Base-by-base conservation (phyloP, 1,140 invertebrate species). In the Drosophila athabasca region DNA sequence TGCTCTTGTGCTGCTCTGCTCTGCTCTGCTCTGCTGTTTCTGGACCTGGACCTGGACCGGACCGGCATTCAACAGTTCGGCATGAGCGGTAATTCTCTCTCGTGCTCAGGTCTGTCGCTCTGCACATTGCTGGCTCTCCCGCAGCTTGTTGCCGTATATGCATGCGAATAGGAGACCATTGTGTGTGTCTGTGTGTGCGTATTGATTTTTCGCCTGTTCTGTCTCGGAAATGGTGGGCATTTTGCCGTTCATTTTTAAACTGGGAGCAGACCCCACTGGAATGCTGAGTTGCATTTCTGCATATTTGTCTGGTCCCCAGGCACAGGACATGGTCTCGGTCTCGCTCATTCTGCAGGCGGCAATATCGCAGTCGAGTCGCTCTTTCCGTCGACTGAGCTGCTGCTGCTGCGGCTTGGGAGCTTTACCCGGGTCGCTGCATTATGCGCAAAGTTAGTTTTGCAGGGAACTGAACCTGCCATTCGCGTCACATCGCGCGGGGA, bases 31-130 rank as follows among this genome's bases (percentile, higher is more conserved):
- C 35, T 39, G 35, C 35, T 39, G 3, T 39, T 39, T 39, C 11
- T 39, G 35, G 35, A 13, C 35, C 11, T 39, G 35, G 35, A 13
- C 35, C 35, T 39, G 35, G 35, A 11, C 35, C 11, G 73, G 69
- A 49, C 85, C 84, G 84, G 84, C 84, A 89, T 89, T 89, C 84
- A 89, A 89, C 84, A 89, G 84, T 89, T 89, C 84, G 85, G 84
- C 81, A 74, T 74, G 68, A 74, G 31, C 35, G 46, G 51, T 66
- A 57, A 62, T 43, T 48, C 51, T 53, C 29, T 39, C 45, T 5
- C 15, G 15, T 11, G 39, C 61, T 49, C 39, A 17, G 59, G 51
- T 69, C 49, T 39, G 50, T 73, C 52, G 24, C 50, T 49, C 66
- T 64, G 46, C 41, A 17, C 9, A 8, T 52, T 39, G 22, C 52